phyloP scores from a whole-genome alignment of 2,113 vertebrate species.

The Hippotragus niger region DNA sequence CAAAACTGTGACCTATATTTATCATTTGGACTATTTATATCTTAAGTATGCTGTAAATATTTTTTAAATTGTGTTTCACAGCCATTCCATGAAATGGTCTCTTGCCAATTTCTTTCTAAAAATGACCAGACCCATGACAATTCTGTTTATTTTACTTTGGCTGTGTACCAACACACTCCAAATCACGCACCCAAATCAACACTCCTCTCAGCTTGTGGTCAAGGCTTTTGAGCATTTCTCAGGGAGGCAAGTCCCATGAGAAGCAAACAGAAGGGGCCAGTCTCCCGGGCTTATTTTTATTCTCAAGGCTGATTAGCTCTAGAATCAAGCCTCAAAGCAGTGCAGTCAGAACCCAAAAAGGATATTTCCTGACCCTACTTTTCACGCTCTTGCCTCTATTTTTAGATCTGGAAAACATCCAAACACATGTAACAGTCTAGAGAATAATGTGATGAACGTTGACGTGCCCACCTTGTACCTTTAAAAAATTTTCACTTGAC shows the following conservation, averaged over 20 bases:
- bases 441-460: not conserved
- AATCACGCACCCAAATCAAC: constrained; percentile 33
- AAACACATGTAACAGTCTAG: not conserved
- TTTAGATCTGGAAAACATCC: not conserved
- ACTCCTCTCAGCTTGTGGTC: not conserved
- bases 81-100: constrained; percentile 9
- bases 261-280: not conserved
- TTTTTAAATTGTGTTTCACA: constrained; percentile 17
- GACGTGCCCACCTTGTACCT: not conserved
- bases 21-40: constrained; percentile 45
- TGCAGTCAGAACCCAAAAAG: not conserved
- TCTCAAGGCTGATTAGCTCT: not conserved
- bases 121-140: constrained; percentile 27
- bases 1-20: not conserved
- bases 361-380: not conserved
- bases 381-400: not conserved
- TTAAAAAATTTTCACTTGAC: not conserved
- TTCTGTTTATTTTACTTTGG: constrained; percentile 10
- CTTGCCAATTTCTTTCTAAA: constrained; percentile 57
- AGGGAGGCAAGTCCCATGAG: constrained; percentile 2
- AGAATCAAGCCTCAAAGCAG: not conserved
- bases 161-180: not conserved
- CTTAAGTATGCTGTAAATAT: constrained; percentile 32
- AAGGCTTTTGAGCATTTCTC: constrained; percentile 11
- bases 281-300: not conserved